Percentiles rank a stretch among this genome's conserved stretches.
These are phyloP conservation scores for Physella acuta DNA, from an alignment of 1,140 invertebrate species.

Conservation along the genomic window DNA sequence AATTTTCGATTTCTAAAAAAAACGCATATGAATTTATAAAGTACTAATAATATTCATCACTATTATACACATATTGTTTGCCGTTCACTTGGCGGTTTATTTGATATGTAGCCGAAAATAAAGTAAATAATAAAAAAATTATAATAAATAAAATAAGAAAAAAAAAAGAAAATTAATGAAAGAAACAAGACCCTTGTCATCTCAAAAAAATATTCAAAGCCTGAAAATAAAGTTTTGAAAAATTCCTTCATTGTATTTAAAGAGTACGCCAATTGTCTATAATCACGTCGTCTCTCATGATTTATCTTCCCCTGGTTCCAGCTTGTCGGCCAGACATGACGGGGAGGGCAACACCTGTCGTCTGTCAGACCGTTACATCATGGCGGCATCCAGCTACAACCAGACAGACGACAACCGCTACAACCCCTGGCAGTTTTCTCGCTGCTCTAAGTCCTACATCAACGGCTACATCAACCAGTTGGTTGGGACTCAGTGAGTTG, in stretches of 20 bases:
- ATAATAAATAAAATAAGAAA: not conserved
- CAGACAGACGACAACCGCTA: slow-evolving; percentile 25
- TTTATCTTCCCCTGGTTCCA: slow-evolving; percentile 23
- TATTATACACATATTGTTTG: no score
- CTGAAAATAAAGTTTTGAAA: not conserved
- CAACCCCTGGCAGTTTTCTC: slow-evolving; percentile 47
- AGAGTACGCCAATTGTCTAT: not conserved
- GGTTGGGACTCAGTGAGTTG: slow-evolving; percentile 30
- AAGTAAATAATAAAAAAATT: not conserved
- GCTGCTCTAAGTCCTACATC: slow-evolving; percentile 39
- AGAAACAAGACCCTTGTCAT: not conserved
- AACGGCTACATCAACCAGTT: slow-evolving; percentile 28
- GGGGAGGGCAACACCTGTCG: slow-evolving; percentile 40
- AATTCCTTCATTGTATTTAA: not conserved
- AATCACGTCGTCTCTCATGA: not conserved
- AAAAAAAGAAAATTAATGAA: not conserved
- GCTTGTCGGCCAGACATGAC: slow-evolving; percentile 46
- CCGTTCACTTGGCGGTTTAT: not conserved
- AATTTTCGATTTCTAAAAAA: no score
- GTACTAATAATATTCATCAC: no score
- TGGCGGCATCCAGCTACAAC: slow-evolving; percentile 35
- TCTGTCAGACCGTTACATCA: slow-evolving; percentile 40
- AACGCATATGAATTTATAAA: no score
- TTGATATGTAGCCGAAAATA: not conserved
- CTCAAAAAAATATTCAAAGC: not conserved